Evolutionary conservation across 2,797 vertebrate species (phyloP).

Genomic region (Morelia viridis): DNA sequence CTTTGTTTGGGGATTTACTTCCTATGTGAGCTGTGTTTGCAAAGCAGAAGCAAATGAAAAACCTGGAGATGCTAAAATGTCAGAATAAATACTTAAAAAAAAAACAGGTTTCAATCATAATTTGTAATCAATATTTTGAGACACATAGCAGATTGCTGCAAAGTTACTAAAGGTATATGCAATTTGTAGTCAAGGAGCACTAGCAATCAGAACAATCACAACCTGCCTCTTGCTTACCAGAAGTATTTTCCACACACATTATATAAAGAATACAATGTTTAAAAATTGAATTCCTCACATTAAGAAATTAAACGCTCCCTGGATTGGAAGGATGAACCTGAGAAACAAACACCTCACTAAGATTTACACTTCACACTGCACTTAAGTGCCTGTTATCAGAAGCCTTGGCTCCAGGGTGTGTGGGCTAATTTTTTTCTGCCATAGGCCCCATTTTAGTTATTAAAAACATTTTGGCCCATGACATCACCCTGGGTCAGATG

Average conservation of each 20-base stretch:
- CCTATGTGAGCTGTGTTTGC: background rate
- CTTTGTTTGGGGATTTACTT: background rate
- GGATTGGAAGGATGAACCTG: background rate
- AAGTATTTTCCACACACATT: slow-evolving; percentile 9
- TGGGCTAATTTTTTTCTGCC: background rate
- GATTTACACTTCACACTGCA: background rate
- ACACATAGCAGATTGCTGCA: background rate
- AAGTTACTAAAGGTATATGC: background rate
- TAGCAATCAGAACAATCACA: slow-evolving; percentile 11
- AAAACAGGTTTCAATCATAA: background rate
- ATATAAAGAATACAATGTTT: background rate
- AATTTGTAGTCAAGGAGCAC: slow-evolving; percentile 26
- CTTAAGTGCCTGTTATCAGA: background rate
- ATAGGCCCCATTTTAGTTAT: too few relatives aligned
- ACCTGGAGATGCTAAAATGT: background rate
- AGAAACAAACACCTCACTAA: background rate
- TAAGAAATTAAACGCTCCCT: slow-evolving; percentile 20
- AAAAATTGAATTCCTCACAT: background rate
- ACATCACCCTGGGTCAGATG: too few relatives aligned
- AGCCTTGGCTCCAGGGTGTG: background rate
- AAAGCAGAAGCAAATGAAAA: background rate
- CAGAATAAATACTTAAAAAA: background rate
- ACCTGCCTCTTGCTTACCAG: background rate
- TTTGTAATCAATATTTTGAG: background rate
- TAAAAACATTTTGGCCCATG: too few relatives aligned